Evolutionary conservation across 2,113 vertebrate species (phyloP), one percentile per base, ranked within the genome.

Genomic region (Pachyramphus minor): DNA sequence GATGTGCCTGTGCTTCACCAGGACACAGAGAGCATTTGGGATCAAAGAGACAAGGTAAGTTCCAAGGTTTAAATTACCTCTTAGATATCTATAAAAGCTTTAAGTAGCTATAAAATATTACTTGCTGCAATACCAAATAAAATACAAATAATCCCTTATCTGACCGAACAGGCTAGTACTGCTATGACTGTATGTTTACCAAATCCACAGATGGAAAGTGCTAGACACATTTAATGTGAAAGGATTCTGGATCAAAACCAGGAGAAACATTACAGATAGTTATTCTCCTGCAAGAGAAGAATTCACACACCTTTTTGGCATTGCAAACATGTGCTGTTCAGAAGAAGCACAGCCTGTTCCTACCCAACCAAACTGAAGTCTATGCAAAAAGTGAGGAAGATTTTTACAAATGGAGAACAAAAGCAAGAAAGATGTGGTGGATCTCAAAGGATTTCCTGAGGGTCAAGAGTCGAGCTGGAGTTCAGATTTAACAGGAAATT

Each of bases 361-460:
- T 76, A 73, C 27, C 28, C 63, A 8, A 71, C 47, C 68, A 88
- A 86, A 80, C 8, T 37, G 59, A 83, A 92, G 94, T 81, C 74
- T 92, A 20, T 68, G 93, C 88, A 94, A 96, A 94, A 96, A 95
- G 79, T 24, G 68, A 94, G 90, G 76, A 90, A 84, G 68, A 53
- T 41, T 86, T 88, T 47, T 56, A 24, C n/a, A 80, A 88, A 76
- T 33, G 20, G 31, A 90, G 24, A 88, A 94, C 92, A 96, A 97
- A 96, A 94, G 62, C n/a, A 71, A 86, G 84, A 85, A 96, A 96
- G 67, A 90, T 49, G 64, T 60, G 68, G 56, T 84, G 49, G 31
- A 86, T 87, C 92, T 76, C 76, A 86, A 68, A 96, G 95, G 93
- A 96, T 95, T 96, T 96, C 93, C 95, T 96, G 80, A 68, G 74